These are phyloP conservation scores for Lamellibrachia satsuma DNA, from an alignment of 2,888 invertebrate species.

Conservation along the genomic window DNA sequence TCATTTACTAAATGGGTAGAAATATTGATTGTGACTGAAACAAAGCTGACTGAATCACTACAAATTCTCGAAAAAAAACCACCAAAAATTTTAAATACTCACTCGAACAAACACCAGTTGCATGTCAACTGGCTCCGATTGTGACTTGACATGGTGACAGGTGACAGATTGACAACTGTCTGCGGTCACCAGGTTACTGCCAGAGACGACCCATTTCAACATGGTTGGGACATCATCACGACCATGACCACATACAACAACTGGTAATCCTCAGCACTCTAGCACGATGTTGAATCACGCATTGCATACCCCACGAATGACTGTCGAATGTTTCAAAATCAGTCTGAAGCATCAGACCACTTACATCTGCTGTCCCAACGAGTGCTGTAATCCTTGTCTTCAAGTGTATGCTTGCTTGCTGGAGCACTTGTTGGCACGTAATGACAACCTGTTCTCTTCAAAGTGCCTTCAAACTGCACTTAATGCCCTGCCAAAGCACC, in stretches of 20 bases:
- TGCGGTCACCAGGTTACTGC: not conserved
- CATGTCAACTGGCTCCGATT: not conserved
- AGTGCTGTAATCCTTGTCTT: not conserved
- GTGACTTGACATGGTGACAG: not conserved
- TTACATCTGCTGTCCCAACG: not conserved
- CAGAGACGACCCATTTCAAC: not conserved
- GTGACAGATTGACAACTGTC: constrained; percentile 12
- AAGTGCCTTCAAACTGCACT: not conserved
- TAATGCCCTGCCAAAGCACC: not conserved
- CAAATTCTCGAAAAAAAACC: not conserved
- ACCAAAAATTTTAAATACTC: not conserved
- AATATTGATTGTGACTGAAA: too few relatives aligned
- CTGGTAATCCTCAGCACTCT: not conserved
- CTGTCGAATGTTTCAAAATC: not conserved
- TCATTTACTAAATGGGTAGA: too few relatives aligned
- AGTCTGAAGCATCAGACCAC: not conserved
- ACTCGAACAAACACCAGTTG: not conserved
- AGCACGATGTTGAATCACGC: not conserved
- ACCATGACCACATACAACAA: not conserved
- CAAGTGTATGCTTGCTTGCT: not conserved
- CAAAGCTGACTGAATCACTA: not conserved
- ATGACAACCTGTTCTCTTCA: not conserved
- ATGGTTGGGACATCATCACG: not conserved
- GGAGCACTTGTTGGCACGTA: not conserved
- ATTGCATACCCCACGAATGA: not conserved